A percentile compares a stretch with the other conserved stretches of the same genome.
These are phyloP conservation scores for Cecropterus lyciades DNA, from an alignment of 1,140 invertebrate genomes.

Conservation along the genomic window DNA sequence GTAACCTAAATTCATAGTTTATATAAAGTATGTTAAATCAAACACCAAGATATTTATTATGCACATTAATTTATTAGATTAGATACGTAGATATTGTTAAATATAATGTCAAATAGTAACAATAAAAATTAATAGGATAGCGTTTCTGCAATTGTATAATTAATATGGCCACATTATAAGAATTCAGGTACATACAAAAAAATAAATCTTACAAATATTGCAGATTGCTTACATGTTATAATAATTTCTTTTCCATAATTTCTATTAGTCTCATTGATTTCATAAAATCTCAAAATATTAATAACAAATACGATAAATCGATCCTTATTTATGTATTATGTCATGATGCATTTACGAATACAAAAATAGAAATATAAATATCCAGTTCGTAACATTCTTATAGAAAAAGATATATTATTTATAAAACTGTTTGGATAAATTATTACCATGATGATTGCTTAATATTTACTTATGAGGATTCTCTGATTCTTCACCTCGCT, in stretches of 20 bases:
- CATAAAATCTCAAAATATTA: conserved; percentile 55
- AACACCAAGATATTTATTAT: conserved; percentile 60
- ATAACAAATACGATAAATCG: conserved; percentile 41
- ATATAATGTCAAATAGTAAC: conserved; percentile 71
- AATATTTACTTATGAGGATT: conserved; percentile 11
- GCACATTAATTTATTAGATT: conserved; percentile 69
- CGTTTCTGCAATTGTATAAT: conserved; percentile 56
- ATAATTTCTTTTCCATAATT: conserved; percentile 77
- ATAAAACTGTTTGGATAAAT: conserved; percentile 42
- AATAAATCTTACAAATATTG: conserved; percentile 71
- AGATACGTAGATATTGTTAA: conserved; percentile 65
- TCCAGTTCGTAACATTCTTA: conserved; percentile 57
- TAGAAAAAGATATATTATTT: conserved; percentile 40
- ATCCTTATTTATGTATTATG: conserved; percentile 60
- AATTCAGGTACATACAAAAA: conserved; percentile 81
- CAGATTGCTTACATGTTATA: conserved; percentile 69
- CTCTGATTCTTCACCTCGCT: conserved; percentile 14
- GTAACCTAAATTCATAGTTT: neutral
- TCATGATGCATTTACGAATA: conserved; percentile 60
- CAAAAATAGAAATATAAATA: conserved; percentile 69
- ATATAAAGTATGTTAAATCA: conserved; percentile 28
- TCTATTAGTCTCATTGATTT: conserved; percentile 66
- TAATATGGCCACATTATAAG: conserved; percentile 80
- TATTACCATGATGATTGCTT: conserved; percentile 33
- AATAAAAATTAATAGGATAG: conserved; percentile 62